Base-by-base conservation (phyloP, 2,888 invertebrate species). In the Amiota communis region DNA sequence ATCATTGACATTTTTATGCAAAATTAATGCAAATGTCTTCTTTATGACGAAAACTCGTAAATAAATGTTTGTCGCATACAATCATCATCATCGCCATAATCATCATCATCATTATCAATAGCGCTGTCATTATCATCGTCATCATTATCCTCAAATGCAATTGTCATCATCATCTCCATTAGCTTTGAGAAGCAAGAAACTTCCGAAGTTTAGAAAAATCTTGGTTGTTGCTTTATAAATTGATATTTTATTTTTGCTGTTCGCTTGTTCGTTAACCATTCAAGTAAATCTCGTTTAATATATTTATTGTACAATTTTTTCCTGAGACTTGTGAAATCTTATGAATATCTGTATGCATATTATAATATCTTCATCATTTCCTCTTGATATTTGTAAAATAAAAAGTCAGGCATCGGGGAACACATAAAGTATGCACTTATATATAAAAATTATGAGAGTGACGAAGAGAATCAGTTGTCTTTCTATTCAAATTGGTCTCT, bases 11-110 rank as follows among this genome's bases (percentile, higher is more conserved):
- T 49, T 68, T 68, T 68, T 53, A 68, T 68, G 68, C 68, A 68
- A 68, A 68, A 68, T 68, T 53, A 68, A 68, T 68, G 68, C 68
- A 68, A 68, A 68, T 68, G 53, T 53, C 20, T 59, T 59, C 59
- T 53, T 68, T 68, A 68, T 68, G 68, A 68, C 68, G 49, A 67
- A 47, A 68, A 48, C 15, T 68, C 68, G 68, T 68, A 68, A 68
- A 68, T 68, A 68, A 23, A 53, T 53, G 49, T 51, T 53, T 68
- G 68, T 23, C 68, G 68, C 59, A 59, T 68, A 13, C 53, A 51
- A 51, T 51, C 68, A 20, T 68, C 53, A 67, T 67, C 53, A 53
- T 20, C 68, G 13, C 2, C 53, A 68, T 11, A 53, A 23, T 13
- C n/a, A 57, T 57, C n/a, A 57, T 15, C 53, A 51, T 3, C 53